Conservation (phyloP, 2,797 vertebrate species). For the Sparus aurata region DNA sequence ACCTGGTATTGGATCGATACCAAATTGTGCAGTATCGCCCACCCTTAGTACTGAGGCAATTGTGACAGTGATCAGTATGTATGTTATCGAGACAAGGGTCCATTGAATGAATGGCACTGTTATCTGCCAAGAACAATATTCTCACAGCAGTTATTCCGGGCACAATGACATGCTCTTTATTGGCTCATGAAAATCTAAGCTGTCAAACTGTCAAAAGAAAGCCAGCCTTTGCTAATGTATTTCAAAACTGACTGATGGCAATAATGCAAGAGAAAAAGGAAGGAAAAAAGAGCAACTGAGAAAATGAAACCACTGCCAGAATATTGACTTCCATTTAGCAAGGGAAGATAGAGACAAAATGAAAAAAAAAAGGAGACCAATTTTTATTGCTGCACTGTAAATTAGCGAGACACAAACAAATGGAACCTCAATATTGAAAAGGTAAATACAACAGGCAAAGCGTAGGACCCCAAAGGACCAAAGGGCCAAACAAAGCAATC, state of each 20-base stretch:
- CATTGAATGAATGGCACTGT: slow-evolving; percentile 44
- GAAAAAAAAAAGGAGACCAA: slow-evolving; percentile 30
- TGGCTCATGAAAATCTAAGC: slow-evolving; percentile 69
- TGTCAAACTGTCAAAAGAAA: slow-evolving; percentile 72
- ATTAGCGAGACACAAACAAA: slow-evolving; percentile 65
- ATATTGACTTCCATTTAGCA: slow-evolving; percentile 61
- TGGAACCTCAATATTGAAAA: slow-evolving; percentile 49
- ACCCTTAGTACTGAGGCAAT: slow-evolving; percentile 20
- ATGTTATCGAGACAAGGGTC: slow-evolving; percentile 48
- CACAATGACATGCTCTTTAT: slow-evolving; percentile 64
- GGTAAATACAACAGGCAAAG: slow-evolving; percentile 38
- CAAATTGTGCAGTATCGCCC: too few relatives aligned
- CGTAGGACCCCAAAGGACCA: slow-evolving; percentile 12
- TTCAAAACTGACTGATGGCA: slow-evolving; percentile 62
- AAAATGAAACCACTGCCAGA: slow-evolving; percentile 63
- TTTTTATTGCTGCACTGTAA: slow-evolving; percentile 61
- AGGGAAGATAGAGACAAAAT: slow-evolving; percentile 46
- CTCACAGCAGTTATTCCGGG: slow-evolving; percentile 54
- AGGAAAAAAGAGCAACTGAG: slow-evolving; percentile 28
- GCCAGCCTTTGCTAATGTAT: slow-evolving; percentile 66
- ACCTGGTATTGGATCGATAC: too few relatives aligned
- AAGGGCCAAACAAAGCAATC: slow-evolving; percentile 52
- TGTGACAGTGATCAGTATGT: slow-evolving; percentile 64
- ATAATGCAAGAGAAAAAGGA: slow-evolving; percentile 17
- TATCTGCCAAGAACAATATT: slow-evolving; percentile 64